A percentile compares a stretch with the other conserved stretches of the same genome.
Evolutionary conservation across 2,113 vertebrate genomes (phyloP).

Genomic region (Cyprinus carpio): DNA sequence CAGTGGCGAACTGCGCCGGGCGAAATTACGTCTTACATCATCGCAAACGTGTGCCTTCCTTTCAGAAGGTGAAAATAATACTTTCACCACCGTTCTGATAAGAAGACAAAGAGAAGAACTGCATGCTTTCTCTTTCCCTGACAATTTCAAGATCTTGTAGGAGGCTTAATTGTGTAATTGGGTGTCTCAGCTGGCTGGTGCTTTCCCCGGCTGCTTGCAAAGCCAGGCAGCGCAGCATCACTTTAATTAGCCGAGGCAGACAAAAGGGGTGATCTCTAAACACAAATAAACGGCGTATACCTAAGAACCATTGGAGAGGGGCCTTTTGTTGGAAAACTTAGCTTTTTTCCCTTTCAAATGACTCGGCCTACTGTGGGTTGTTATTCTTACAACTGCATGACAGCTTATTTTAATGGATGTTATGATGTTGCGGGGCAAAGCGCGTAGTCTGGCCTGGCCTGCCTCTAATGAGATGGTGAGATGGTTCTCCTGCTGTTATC

Average conservation of each 20-base stretch:
- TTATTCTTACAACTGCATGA: constrained; percentile 63
- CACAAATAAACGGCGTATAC: constrained; percentile 55
- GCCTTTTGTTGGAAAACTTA: constrained; percentile 45
- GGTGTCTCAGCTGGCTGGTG: constrained; percentile 41
- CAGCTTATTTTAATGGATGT: constrained; percentile 68
- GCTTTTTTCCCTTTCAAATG: constrained; percentile 50
- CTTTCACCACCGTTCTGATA: not conserved
- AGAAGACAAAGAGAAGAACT: constrained; percentile 7
- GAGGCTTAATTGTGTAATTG: constrained; percentile 54
- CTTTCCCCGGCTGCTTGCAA: constrained; percentile 31
- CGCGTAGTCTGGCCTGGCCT: constrained; percentile 56
- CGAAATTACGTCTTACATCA: constrained; percentile 56
- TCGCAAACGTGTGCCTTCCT: not conserved
- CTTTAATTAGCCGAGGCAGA: constrained; percentile 58
- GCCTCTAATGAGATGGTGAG: constrained; percentile 65
- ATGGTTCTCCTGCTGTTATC: constrained; percentile 60
- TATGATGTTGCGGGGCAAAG: constrained; percentile 62
- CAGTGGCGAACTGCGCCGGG: not conserved
- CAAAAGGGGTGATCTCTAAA: constrained; percentile 52
- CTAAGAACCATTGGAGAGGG: constrained; percentile 47
- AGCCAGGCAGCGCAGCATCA: constrained; percentile 32
- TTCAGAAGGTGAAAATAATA: constrained; percentile 16
- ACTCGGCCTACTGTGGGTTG: constrained; percentile 58
- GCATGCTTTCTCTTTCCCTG: constrained; percentile 9
- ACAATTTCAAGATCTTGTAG: constrained; percentile 36